Evolutionary conservation across 2,797 vertebrate genomes (phyloP).

Genomic region (Rhadinocentrus ornatus): DNA sequence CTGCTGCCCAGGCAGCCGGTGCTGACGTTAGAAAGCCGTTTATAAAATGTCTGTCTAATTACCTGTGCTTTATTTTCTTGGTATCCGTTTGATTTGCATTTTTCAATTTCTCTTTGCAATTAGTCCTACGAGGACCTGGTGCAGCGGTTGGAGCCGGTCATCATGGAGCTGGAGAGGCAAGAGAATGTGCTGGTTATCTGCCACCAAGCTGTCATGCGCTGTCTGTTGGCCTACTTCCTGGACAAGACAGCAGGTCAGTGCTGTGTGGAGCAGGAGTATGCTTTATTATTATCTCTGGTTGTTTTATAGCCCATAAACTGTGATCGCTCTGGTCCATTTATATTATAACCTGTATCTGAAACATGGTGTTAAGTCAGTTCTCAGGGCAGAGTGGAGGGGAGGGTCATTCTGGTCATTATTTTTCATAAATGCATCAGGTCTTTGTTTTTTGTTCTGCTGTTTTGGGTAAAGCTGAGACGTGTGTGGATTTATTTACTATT

Average conservation of each 20-base stretch:
- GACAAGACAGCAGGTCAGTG: conserved; percentile 93
- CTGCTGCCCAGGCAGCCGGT: neutral
- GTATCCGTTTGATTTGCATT: neutral
- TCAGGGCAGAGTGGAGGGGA: no score
- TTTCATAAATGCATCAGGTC: no score
- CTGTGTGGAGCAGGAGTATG: no score
- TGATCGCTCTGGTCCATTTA: no score
- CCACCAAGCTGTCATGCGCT: conserved; percentile 92
- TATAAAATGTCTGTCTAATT: conserved; percentile 14
- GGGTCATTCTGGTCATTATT: no score
- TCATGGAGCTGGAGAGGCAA: conserved; percentile 98
- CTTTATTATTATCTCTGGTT: no score
- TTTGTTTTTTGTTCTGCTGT: no score
- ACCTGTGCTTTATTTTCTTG: neutral
- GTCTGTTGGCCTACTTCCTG: conserved; percentile 95
- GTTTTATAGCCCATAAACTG: no score
- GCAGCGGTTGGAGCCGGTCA: conserved; percentile 95
- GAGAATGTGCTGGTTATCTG: conserved; percentile 90
- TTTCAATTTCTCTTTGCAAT: neutral
- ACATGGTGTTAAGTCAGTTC: no score
- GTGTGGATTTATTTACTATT: no score
- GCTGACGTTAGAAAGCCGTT: conserved; percentile 5
- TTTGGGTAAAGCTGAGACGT: no score
- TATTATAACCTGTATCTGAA: neutral
- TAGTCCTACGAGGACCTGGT: conserved; percentile 99